Evolutionary conservation across 2,888 invertebrate genomes (phyloP).

Genomic region (Globia sparganii): DNA sequence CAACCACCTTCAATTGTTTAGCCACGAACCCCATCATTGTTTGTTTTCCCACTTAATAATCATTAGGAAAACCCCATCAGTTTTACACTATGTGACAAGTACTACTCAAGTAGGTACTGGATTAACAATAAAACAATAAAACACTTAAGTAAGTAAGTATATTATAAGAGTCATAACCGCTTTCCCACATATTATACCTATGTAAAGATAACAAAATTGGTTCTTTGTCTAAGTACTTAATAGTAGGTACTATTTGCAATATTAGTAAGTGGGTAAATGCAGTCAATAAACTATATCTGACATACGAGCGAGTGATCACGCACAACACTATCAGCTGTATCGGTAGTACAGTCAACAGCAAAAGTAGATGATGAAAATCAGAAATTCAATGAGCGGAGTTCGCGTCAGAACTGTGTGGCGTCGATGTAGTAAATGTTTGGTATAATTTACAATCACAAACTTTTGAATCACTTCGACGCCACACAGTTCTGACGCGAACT

Average conservation of each 20-base stretch:
- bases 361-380: no score
- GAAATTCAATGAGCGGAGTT: no score
- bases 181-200: background rate
- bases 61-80: background rate
- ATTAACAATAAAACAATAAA: no score
- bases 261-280: background rate
- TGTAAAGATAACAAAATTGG: background rate
- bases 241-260: background rate
- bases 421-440: no score
- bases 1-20: no score
- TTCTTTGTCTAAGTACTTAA: background rate
- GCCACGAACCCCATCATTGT: background rate
- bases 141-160: no score
- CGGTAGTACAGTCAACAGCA: no score
- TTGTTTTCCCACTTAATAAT: background rate
- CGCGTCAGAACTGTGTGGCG: no score
- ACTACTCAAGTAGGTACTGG: no score
- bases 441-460: no score
- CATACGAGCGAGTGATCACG: constrained; percentile 39
- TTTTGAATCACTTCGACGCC: no score
- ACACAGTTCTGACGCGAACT: no score
- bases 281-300: constrained; percentile 33
- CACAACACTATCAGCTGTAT: constrained; percentile 23
- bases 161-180: background rate
- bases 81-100: background rate